Base-by-base conservation (phyloP, 2,113 vertebrate species). In the Hyaena hyaena region DNA sequence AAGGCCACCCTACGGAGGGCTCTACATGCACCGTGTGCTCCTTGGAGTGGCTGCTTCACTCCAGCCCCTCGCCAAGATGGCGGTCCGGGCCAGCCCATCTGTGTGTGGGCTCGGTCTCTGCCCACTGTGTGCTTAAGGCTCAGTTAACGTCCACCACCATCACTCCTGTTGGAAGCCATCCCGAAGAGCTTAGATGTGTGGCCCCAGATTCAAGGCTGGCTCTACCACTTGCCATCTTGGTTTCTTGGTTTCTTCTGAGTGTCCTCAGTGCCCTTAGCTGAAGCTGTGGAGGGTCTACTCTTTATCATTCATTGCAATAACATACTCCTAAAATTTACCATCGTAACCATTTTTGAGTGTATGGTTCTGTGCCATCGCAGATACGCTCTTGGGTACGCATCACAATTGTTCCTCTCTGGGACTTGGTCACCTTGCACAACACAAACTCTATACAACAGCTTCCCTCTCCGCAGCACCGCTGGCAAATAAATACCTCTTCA, bases 1-100 rank as follows among this genome's bases (percentile, higher is more conserved):
- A 66, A 79, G 58, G 15, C 43, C 4, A 0, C 43, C 43, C 15
- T 1, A 16, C 8, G 1, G 50, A 28, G 43, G 61, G 58, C 14
- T 28, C 23, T 28, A 2, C 2, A 10, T 3, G 61, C 2, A 17
- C 33, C 0, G 0, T 4, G 71, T 7, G 9, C 2, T 35, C 50
- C 58, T 43, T 1, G 19, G 55, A 6, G 10, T 8, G 76, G n/a
- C 26, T 7, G 26, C 63, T 11, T 45, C 90, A 45, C 21, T 4
- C 63, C 39, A 48, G 16, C 23, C 11, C 31, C n/a, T 16, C 12
- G 2, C 65, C 5, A 4, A 77, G 74, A 26, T 17, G 43, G 50
- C 50, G 15, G 35, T 53, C 28, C 21, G 4, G 1, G 63, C 45
- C 63, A 39, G 45, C 33, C 76, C 0, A 1, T 9, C 63, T 68